Base-by-base conservation (phyloP, 2,888 invertebrate species). In the Drosophila neotestacea region DNA sequence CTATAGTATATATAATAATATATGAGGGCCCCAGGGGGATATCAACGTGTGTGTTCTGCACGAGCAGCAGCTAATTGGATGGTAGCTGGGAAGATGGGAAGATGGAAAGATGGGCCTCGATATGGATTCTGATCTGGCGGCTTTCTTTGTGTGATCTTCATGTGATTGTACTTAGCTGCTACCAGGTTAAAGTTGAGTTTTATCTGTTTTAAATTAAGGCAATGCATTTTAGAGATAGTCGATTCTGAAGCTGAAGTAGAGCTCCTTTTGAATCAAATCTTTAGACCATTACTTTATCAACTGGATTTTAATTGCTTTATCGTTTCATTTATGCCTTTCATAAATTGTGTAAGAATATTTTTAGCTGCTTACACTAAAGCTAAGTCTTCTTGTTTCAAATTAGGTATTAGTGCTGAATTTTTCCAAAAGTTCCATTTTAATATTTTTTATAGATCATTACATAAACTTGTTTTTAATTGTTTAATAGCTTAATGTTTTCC, bases 41-140 rank as follows among this genome's bases (percentile, higher is more conserved):
- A 44, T 9, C 85, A 56, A 68, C 81, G 85, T 85, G 83, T 83
- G 83, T 83, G 83, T 83, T 83, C 85, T 71, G 77, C 58, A 48
- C 71, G 78, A 70, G 68, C 56, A 62, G 48, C 55, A 56, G 66
- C 81, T 82, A 83, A 83, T 81, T 83, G 83, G 80, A 48, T 42
- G 46, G 55, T 28, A 38, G 46, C 58, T 47, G 58, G 13, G 27
- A 16, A 16, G 16, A 16, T 16, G 16, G 16, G 16, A 36, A 38
- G 34, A 46, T 61, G 7, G 36, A 16, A 51, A 32, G 22, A 9
- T 46, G 47, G 34, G 27, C 48, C 44, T 62, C 34, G 67, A 60
- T 61, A 56, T 56, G 44, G 30, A 32, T 42, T 51, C 60, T 27
- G 46, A 34, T 42, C 30, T 50, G 61, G 59, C 79, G 81, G 80